phyloP scores from a whole-genome alignment of 2,888 invertebrate genomes.

The Dyspetes luteomarginatus region DNA sequence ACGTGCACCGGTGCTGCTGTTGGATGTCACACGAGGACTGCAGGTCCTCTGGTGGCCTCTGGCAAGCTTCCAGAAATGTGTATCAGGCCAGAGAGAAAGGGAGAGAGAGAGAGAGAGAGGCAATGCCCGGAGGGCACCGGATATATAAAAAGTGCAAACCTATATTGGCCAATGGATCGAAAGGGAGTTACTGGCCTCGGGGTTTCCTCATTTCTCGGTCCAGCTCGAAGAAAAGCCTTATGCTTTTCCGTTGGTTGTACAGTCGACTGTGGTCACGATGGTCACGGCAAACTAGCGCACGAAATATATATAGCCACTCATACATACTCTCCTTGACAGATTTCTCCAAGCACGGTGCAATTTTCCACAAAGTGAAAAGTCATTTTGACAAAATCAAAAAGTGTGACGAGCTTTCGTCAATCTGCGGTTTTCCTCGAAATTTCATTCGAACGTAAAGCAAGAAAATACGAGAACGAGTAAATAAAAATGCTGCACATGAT shows the following conservation, averaged over 20 bases:
- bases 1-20: slow-evolving; percentile 20
- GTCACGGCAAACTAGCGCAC: slow-evolving; percentile 1
- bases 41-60: slow-evolving; percentile 42
- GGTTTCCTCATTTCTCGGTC: slow-evolving; percentile 25
- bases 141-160: slow-evolving; percentile 31
- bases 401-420: neutral
- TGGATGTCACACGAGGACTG: slow-evolving; percentile 62
- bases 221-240: neutral
- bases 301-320: slow-evolving; percentile 1
- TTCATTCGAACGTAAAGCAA: neutral
- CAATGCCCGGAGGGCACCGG: neutral
- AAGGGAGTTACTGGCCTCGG: neutral
- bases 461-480: neutral
- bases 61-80: slow-evolving; percentile 61
- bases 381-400: neutral
- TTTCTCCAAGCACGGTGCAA: slow-evolving; percentile 54
- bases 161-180: slow-evolving; percentile 28
- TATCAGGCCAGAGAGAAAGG: slow-evolving; percentile 7
- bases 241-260: slow-evolving; percentile 12
- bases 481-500: neutral
- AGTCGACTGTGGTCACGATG: slow-evolving; percentile 13
- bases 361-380: slow-evolving; percentile 33
- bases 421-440: neutral
- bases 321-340: slow-evolving; percentile 29
- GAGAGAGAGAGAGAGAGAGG: neutral